phyloP scores from a whole-genome alignment of 30 jellyfish, hydroid and myxozoan species.

The Pseudorhiza aurosa region DNA sequence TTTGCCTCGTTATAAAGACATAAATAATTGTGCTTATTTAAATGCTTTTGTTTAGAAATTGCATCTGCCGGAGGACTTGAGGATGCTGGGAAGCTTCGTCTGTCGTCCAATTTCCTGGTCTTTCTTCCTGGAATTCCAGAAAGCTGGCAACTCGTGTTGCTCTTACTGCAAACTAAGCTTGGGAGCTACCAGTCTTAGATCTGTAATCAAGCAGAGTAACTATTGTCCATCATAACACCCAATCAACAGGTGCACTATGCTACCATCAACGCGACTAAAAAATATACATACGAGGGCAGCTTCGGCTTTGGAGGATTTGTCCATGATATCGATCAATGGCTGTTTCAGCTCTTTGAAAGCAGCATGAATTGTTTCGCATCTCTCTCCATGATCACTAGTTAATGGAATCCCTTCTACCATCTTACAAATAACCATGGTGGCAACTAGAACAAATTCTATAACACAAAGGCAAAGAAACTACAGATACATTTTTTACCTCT shows the following conservation, averaged over 20 bases:
- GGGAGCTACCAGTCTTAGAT: too few species aligned
- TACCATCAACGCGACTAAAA: too few species aligned
- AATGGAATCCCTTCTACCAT: background rate
- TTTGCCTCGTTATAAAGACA: too few species aligned
- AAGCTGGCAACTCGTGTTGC: too few species aligned
- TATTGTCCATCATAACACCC: too few species aligned
- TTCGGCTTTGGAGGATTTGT: background rate
- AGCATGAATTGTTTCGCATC: background rate
- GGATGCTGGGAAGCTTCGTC: background rate
- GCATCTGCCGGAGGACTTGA: background rate
- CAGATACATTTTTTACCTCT: background rate
- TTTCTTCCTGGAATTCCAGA: background rate
- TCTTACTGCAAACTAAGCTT: too few species aligned
- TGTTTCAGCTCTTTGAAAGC: conserved; percentile 5
- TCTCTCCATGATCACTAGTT: background rate
- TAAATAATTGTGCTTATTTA: background rate
- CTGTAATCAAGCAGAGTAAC: too few species aligned
- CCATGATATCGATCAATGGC: conserved; percentile 24
- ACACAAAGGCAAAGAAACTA: background rate
- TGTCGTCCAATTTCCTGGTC: background rate
- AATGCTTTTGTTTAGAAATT: background rate
- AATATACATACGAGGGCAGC: conserved; percentile 20
- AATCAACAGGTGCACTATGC: too few species aligned
- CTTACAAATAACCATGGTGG: background rate
- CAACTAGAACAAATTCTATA: too few species aligned